phyloP scores from a whole-genome alignment of 2,113 vertebrate species.

The Microtus pennsylvanicus region DNA sequence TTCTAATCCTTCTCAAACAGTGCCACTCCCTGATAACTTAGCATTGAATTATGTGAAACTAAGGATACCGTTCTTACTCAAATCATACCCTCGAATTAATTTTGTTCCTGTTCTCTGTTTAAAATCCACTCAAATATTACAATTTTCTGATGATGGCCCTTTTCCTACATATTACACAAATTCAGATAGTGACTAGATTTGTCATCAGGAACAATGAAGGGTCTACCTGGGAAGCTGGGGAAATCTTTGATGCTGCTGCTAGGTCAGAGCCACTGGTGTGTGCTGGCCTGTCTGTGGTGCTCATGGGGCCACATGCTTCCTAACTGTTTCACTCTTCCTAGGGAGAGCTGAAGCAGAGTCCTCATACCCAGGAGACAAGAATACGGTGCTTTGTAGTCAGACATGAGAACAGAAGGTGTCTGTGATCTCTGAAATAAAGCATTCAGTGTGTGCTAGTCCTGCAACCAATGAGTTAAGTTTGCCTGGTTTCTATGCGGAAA shows the following conservation, averaged over 20 bases:
- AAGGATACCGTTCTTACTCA: too few relatives aligned
- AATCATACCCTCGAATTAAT: background rate
- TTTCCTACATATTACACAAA: background rate
- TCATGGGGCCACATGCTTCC: background rate
- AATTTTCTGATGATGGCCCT: background rate
- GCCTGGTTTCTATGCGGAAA: background rate
- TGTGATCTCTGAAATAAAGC: constrained; percentile 12
- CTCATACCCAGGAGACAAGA: background rate
- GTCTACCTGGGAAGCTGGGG: background rate
- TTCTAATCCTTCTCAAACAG: background rate
- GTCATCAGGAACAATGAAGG: background rate
- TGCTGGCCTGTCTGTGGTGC: background rate
- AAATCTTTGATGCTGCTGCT: background rate
- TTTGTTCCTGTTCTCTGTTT: background rate
- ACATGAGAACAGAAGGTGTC: constrained; percentile 16
- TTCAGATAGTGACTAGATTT: background rate
- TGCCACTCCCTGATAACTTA: background rate
- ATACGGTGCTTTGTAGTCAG: background rate
- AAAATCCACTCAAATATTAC: background rate
- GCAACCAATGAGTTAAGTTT: constrained; percentile 21
- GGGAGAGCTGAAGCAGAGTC: background rate
- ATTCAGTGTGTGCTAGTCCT: background rate
- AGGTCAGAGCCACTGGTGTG: background rate
- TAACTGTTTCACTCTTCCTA: background rate
- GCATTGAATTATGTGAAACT: background rate